Conservation (phyloP, 2,797 vertebrate genomes). For the Poeciliopsis paucimaculata region DNA sequence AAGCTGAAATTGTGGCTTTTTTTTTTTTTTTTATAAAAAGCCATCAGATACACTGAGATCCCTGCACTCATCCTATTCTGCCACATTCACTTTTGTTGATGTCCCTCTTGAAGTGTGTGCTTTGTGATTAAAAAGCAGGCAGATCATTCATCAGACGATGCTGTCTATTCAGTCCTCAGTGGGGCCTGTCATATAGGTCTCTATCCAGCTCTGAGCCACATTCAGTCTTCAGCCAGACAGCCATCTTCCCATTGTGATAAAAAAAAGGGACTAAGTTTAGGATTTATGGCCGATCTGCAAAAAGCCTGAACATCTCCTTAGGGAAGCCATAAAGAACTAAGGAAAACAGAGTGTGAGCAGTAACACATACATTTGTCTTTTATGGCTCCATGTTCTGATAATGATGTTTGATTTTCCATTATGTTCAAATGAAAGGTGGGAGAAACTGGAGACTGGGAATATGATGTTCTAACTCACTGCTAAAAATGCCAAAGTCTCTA, state of each 20-base stretch:
- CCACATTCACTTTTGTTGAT: conserved; percentile 40
- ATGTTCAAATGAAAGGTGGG: conserved; percentile 71
- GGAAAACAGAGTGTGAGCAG: conserved; percentile 71
- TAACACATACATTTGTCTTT: conserved; percentile 74
- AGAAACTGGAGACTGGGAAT: conserved; percentile 43
- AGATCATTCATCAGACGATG: conserved; percentile 69
- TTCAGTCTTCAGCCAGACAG: conserved; percentile 79
- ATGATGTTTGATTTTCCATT: conserved; percentile 82
- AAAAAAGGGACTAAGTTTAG: conserved; percentile 62
- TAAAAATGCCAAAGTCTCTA: conserved; percentile 52
- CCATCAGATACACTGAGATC: conserved; percentile 33
- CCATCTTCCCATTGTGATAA: conserved; percentile 55
- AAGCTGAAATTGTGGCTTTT: too few relatives aligned
- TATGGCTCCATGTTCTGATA: conserved; percentile 77
- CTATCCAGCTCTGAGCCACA: conserved; percentile 72
- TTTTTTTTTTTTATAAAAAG: conserved; percentile 23
- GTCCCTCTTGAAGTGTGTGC: conserved; percentile 53
- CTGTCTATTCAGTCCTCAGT: conserved; percentile 68
- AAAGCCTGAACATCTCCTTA: conserved; percentile 66
- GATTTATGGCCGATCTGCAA: conserved; percentile 71
- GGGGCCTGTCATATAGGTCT: conserved; percentile 69
- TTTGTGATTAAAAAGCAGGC: conserved; percentile 66
- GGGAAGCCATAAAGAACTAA: conserved; percentile 74
- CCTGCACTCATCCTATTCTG: conserved; percentile 23
- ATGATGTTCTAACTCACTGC: conserved; percentile 52